Conservation (phyloP, 2,797 vertebrate genomes). For the Eulemur rubriventer region DNA sequence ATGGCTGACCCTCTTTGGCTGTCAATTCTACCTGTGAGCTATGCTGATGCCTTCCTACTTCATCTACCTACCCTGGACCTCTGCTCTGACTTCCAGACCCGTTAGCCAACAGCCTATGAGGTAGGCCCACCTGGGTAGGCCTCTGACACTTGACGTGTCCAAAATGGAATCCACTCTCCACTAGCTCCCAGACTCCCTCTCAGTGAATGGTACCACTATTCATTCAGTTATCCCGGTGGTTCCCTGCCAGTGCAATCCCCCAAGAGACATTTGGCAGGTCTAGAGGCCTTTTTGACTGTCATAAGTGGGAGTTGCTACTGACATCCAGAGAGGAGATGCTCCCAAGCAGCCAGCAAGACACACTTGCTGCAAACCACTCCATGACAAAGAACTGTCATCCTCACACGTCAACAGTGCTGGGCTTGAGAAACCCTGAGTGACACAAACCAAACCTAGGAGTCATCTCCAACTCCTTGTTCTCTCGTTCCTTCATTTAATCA, state of each 20-base stretch:
- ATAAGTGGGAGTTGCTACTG: neutral
- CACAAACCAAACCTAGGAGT: neutral
- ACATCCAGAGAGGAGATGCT: neutral
- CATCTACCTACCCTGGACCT: neutral
- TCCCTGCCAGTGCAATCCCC: neutral
- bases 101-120: neutral
- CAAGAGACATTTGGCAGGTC: neutral
- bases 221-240: neutral
- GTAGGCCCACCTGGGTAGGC: neutral
- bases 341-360: neutral
- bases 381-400: neutral
- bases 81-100: neutral
- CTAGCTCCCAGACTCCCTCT: neutral
- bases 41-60: neutral
- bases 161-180: neutral
- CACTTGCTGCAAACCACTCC: neutral
- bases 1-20: neutral
- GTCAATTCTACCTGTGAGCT: neutral
- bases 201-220: neutral
- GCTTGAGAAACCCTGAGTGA: neutral
- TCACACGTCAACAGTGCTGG: neutral
- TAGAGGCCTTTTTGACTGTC: neutral
- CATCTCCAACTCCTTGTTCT: neutral
- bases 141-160: neutral
- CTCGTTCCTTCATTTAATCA: neutral